Evolutionary conservation across 2,888 invertebrate genomes (phyloP).

Genomic region (Liposcelis brunnea): DNA sequence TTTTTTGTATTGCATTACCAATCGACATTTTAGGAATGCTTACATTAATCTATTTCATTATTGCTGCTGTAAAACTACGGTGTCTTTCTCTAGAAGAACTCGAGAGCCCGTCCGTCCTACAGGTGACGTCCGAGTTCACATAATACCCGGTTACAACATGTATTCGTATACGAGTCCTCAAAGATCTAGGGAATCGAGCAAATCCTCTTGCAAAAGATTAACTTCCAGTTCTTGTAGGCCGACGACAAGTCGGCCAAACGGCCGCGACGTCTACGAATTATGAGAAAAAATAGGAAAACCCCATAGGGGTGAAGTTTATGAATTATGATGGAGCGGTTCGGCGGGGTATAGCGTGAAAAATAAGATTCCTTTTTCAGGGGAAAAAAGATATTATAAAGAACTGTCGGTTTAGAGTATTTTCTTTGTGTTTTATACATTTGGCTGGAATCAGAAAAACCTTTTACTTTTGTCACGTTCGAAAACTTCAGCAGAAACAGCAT

Average conservation of each 20-base stretch:
- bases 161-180: conserved; percentile 44
- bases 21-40: conserved; percentile 49
- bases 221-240: conserved; percentile 24
- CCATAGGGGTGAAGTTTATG: no score
- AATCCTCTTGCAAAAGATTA: conserved; percentile 15
- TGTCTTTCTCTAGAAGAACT: conserved; percentile 42
- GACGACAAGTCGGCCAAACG: conserved; percentile 27
- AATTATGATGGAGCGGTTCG: no score
- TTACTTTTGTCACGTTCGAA: no score
- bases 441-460: no score
- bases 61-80: conserved; percentile 62
- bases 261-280: conserved; percentile 37
- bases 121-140: conserved; percentile 53
- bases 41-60: conserved; percentile 60
- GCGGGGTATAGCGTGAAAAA: no score
- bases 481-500: no score
- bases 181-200: conserved; percentile 25
- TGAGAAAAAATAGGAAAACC: conserved; percentile 17
- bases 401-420: no score
- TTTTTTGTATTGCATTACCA: conserved; percentile 44
- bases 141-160: conserved; percentile 51
- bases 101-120: conserved; percentile 30
- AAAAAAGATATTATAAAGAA: no score
- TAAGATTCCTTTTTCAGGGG: no score
- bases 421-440: no score